Evolutionary conservation across 2,113 vertebrate species (phyloP), one percentile per base, ranked within the genome.

Genomic region (Coturnix japonica): DNA sequence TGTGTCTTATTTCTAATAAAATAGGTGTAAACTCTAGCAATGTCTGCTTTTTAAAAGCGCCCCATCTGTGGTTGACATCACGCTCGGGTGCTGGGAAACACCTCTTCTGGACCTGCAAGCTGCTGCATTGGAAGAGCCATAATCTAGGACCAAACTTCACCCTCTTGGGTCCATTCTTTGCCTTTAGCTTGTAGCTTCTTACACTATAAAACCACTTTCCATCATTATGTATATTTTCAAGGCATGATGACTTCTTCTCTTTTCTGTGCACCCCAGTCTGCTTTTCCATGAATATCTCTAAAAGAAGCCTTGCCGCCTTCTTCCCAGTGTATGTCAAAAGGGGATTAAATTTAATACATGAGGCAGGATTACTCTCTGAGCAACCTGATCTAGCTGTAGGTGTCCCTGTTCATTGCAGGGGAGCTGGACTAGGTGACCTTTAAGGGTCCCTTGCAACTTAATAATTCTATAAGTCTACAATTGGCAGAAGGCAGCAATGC

Each of bases 1-100:
- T 98, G 98, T 99, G 98, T 98, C 98, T 98, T 97, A 98, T 99
- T 99, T 99, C 98, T 99, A 99, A 99, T 98, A 99, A 99, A 99
- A 98, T 94, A 97, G 96, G 97, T 96, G 83, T 63, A 92, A 97
- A 95, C 79, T 81, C 74, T 26, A 77, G 88, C 51, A 3, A 57
- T 85, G 95, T 95, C 76, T 90, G 54, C 93, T 96, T 94, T 90
- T 92, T 95, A 89, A 80, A 78, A 91, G 81, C 0, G 30, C 67
- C 77, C 76, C 51, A 67, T 0, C 0, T 69, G 69, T 76, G 78
- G 20, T 74, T 93, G 86, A 54, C 73, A 86, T 91, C 8, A 0
- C 1, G 11, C 54, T 56, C 1, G 18, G 54, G 63, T 57, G 79
- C 82, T 76, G 82, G 79, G 64, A 77, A 85, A 85, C 81, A 86